Percentiles rank a stretch among this genome's conserved stretches.
phyloP scores from a whole-genome alignment of 2,888 invertebrate species.

The Myopa testacea region DNA sequence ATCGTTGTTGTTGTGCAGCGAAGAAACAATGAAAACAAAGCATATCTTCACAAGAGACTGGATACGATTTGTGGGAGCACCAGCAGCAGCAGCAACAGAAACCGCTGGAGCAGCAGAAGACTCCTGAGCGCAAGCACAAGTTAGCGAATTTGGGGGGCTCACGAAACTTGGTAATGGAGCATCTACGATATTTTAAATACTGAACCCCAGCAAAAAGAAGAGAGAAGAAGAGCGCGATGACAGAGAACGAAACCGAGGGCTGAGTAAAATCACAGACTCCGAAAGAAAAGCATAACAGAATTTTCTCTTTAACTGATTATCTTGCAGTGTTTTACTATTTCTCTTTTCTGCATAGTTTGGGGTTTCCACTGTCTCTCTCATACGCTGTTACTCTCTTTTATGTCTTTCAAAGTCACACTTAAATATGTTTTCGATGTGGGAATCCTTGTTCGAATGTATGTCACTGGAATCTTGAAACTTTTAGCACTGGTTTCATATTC shows the following conservation, averaged over 20 bases:
- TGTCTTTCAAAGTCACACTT: not conserved
- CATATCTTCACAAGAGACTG: not conserved
- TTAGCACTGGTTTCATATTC: not conserved
- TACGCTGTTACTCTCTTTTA: not conserved
- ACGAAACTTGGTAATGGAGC: constrained; percentile 27
- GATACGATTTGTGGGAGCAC: not conserved
- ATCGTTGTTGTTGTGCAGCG: constrained; percentile 23
- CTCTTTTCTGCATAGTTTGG: too few relatives aligned
- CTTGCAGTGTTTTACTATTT: too few relatives aligned
- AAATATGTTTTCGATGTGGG: not conserved
- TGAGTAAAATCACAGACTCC: not conserved
- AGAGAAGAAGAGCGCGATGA: not conserved
- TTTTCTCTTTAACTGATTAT: not conserved
- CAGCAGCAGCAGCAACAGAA: not conserved
- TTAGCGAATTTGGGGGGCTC: not conserved
- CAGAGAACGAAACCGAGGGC: not conserved
- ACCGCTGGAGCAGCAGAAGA: not conserved
- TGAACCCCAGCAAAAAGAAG: not conserved
- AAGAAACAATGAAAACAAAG: not conserved
- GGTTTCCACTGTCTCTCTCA: too few relatives aligned
- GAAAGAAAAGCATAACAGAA: not conserved
- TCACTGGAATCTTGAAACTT: constrained; percentile 10
- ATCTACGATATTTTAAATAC: constrained; percentile 23
- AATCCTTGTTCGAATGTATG: constrained; percentile 11
- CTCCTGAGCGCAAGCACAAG: constrained; percentile 2